Evolutionary conservation across 1,140 invertebrate genomes (phyloP), one percentile per base, ranked within the genome.

Genomic region (Babylonia areolata): DNA sequence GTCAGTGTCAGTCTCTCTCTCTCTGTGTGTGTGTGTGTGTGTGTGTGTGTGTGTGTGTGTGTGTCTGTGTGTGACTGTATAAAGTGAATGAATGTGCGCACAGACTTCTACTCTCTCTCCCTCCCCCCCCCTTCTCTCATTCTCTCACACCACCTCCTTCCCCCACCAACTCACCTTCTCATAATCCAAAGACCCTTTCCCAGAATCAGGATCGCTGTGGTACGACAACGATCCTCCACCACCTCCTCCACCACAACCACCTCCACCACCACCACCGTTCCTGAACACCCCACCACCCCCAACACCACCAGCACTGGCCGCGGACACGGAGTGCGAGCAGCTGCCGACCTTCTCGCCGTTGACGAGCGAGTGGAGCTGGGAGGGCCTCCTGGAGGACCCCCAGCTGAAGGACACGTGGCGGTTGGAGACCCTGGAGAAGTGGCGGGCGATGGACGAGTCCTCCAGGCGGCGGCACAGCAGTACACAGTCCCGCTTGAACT

Each of bases 401-500:
- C 87, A 88, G 1, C 88, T 84, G 37, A 90, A 83, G 6, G 88
- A 90, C 17, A 87, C 86, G 54, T 90, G 84, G 28, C 90, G 85
- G 40, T 88, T 87, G 73, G 87, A 90, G 20, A 90, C 89, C 33
- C 90, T 90, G 51, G 92, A 91, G 64, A 92, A 90, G 85, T 91
- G 91, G 20, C 91, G 85, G 28, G 91, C 90, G 54, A 92, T 90
- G 37, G 91, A 90, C 1, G 92, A 91, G 86, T 93, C 92, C 82
- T 93, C 92, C 28, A 93, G 90, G 58, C 92, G 84, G 42, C 91
- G 89, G 82, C 98, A 99, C 78, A 99, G 97, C 88, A 98, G 96
- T 0, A 99, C 97, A 94, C 98, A 99, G 93, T 99, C 98, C 94
- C 99, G 98, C 93, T 99, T 99, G 93, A 99, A 99, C 92, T 99